Conservation (phyloP, 2,113 vertebrate genomes). For the Charina bottae region DNA sequence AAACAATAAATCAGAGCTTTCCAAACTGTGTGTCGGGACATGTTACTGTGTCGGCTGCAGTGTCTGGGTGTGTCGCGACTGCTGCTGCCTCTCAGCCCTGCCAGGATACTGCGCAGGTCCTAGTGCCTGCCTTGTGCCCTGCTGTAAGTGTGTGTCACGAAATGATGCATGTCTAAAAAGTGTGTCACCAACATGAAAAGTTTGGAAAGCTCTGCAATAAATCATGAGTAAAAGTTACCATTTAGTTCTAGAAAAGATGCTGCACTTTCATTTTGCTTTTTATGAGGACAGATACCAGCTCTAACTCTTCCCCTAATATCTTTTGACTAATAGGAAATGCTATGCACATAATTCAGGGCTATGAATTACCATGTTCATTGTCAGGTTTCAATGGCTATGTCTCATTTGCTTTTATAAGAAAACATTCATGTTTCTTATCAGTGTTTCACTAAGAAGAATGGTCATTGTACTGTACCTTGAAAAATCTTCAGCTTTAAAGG, state of each 20-base stretch:
- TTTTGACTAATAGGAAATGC: neutral
- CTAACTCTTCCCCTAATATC: neutral
- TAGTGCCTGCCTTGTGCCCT: too few relatives aligned
- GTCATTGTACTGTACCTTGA: constrained; percentile 72
- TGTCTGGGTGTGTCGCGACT: too few relatives aligned
- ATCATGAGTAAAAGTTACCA: too few relatives aligned
- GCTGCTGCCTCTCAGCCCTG: too few relatives aligned
- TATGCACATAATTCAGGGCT: neutral
- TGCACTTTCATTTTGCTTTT: neutral
- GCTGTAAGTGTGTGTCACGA: too few relatives aligned
- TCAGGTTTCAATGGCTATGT: constrained; percentile 19
- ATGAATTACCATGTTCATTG: neutral
- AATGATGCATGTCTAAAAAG: too few relatives aligned
- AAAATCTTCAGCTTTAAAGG: constrained; percentile 74
- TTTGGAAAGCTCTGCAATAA: too few relatives aligned
- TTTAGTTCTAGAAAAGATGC: neutral
- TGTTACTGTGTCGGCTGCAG: too few relatives aligned
- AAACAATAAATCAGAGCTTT: too few relatives aligned
- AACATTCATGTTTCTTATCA: neutral
- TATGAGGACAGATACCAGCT: neutral
- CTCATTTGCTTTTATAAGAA: constrained; percentile 16
- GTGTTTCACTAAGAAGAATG: constrained; percentile 19
- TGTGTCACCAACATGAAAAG: too few relatives aligned
- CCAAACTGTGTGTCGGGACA: too few relatives aligned
- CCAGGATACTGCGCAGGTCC: too few relatives aligned